Evolutionary conservation across 1,140 invertebrate species (phyloP).

Genomic region (Musca domestica): DNA sequence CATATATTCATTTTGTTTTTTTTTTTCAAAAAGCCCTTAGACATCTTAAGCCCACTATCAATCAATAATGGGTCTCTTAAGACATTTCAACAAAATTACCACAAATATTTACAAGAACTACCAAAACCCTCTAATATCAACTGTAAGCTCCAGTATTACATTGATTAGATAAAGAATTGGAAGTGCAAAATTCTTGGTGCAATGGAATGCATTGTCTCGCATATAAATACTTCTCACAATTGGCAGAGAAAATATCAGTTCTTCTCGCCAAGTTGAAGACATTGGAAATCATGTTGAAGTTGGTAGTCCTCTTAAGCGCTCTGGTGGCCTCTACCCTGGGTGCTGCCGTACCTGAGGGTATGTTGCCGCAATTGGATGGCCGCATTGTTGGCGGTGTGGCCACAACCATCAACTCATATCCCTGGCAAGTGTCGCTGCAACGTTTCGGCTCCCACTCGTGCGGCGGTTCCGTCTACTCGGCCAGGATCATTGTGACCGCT

Average conservation of each 20-base stretch:
- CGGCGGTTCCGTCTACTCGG: constrained; percentile 59
- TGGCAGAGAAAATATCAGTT: neutral
- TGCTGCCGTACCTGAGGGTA: constrained; percentile 11
- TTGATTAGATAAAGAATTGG: too few relatives aligned
- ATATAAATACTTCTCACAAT: neutral
- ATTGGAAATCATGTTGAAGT: neutral
- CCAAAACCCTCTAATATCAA: too few relatives aligned
- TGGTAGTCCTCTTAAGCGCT: neutral
- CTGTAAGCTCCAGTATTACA: too few relatives aligned
- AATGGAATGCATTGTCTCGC: too few relatives aligned
- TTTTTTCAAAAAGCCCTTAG: too few relatives aligned
- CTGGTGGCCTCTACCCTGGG: neutral
- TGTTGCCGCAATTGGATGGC: constrained; percentile 23
- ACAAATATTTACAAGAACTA: too few relatives aligned
- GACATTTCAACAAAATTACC: too few relatives aligned
- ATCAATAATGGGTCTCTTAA: too few relatives aligned
- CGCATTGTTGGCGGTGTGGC: constrained; percentile 41
- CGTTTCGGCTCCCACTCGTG: constrained; percentile 50
- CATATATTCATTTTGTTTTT: too few relatives aligned
- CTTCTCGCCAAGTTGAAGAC: too few relatives aligned
- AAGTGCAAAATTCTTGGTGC: too few relatives aligned
- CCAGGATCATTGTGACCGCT: constrained; percentile 58
- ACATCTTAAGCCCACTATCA: too few relatives aligned
- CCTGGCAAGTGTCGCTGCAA: constrained; percentile 40
- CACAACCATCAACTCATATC: constrained; percentile 24